These are phyloP conservation scores for Drosophila kurseongensis DNA, from an alignment of 1,140 invertebrate species.

Conservation along the genomic window DNA sequence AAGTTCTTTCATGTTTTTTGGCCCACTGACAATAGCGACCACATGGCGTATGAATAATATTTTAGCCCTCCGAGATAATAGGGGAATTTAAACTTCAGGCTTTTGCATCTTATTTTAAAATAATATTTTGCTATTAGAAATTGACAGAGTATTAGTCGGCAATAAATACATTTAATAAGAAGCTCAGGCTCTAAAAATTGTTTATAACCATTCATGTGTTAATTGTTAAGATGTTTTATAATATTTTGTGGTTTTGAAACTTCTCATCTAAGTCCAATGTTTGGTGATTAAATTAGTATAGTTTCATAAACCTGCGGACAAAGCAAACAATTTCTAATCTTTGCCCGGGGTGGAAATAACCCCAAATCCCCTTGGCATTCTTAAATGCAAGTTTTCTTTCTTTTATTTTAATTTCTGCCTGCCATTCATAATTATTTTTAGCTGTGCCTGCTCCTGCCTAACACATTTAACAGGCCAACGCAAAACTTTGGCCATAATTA, in stretches of 20 bases:
- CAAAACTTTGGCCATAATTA: constrained; percentile 73
- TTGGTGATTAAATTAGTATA: not conserved
- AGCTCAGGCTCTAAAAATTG: too few species aligned
- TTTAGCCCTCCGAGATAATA: not conserved
- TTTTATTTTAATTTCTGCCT: constrained; percentile 45
- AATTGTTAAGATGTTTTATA: too few species aligned
- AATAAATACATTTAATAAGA: not conserved
- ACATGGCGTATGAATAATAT: constrained; percentile 62
- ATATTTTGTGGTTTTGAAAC: too few species aligned
- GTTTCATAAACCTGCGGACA: not conserved
- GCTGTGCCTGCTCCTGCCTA: constrained; percentile 50
- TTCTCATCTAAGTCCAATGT: too few species aligned
- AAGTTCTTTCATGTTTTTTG: constrained; percentile 9
- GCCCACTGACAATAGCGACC: constrained; percentile 31
- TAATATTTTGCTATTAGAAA: not conserved
- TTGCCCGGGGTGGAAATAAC: not conserved
- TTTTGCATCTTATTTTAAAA: not conserved
- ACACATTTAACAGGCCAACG: constrained; percentile 67
- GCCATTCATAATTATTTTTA: constrained; percentile 68
- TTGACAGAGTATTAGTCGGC: not conserved
- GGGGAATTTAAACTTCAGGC: not conserved
- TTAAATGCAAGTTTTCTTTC: constrained; percentile 23
- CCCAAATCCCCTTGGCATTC: not conserved
- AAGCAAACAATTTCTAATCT: constrained; percentile 7
- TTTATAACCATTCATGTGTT: too few species aligned